phyloP scores from a whole-genome alignment of 1,140 invertebrate species.

The Bombus superbus region DNA sequence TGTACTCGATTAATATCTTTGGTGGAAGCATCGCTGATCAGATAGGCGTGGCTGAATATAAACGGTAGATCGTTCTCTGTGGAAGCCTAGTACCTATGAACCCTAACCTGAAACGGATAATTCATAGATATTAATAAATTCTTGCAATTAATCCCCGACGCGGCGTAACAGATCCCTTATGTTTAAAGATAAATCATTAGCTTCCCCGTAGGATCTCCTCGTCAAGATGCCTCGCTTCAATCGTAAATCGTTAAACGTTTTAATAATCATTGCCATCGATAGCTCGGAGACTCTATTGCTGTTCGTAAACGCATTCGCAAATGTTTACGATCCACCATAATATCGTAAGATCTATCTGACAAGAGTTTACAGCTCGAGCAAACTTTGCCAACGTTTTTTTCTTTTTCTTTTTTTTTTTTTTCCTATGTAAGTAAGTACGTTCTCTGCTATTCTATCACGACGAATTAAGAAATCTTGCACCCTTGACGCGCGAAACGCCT shows the following conservation, averaged over 20 bases:
- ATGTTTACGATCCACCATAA: background rate
- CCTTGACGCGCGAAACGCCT: background rate
- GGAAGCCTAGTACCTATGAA: slow-evolving; percentile 58
- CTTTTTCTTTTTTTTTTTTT: background rate
- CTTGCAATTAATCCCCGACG: slow-evolving; percentile 35
- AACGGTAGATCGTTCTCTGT: slow-evolving; percentile 16
- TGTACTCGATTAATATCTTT: slow-evolving; percentile 60
- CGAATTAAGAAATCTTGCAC: slow-evolving; percentile 37
- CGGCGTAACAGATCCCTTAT: slow-evolving; percentile 38
- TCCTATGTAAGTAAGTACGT: background rate
- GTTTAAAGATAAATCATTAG: slow-evolving; percentile 46
- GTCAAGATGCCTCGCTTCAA: background rate
- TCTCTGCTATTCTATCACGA: background rate
- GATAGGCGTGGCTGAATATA: slow-evolving; percentile 54
- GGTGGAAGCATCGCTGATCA: slow-evolving; percentile 50
- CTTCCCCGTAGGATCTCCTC: background rate
- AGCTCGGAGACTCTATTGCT: background rate
- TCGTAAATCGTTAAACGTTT: slow-evolving; percentile 22
- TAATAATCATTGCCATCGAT: slow-evolving; percentile 10
- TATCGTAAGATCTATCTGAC: background rate
- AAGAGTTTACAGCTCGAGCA: background rate
- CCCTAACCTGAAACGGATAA: slow-evolving; percentile 68
- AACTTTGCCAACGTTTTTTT: background rate
- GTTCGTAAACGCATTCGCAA: background rate
- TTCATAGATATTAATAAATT: slow-evolving; percentile 57